Evolutionary conservation across 1,140 invertebrate genomes (phyloP).

Genomic region (Bicyclus anynana): DNA sequence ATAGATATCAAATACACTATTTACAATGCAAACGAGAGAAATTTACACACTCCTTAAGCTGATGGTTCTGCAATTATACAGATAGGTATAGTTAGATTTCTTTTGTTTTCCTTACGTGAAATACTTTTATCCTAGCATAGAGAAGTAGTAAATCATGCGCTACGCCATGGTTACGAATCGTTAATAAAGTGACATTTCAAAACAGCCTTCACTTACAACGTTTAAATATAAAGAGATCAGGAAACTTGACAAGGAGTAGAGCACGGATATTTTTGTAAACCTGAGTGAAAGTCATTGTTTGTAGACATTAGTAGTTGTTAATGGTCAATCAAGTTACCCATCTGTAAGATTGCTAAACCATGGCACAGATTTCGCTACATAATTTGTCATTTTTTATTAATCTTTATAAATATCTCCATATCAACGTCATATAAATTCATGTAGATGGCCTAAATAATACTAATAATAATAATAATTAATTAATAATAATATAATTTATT

Average conservation of each 20-base stretch:
- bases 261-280: no score
- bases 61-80: neutral
- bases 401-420: conserved; percentile 64
- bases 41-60: conserved; percentile 42
- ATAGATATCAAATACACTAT: conserved; percentile 60
- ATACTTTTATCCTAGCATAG: no score
- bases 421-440: conserved; percentile 69
- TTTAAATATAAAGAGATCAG: no score
- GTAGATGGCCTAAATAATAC: conserved; percentile 67
- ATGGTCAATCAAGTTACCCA: conserved; percentile 13
- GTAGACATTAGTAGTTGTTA: no score
- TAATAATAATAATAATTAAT: conserved; percentile 25
- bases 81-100: no score
- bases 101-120: no score
- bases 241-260: no score
- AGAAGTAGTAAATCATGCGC: no score
- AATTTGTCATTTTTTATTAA: conserved; percentile 67
- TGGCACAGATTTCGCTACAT: conserved; percentile 48
- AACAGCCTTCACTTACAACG: no score
- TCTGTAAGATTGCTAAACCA: neutral
- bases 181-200: no score
- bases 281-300: no score
- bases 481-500: conserved; percentile 4
- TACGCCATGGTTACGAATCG: no score
- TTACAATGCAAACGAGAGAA: conserved; percentile 69